Percentiles rank a stretch among this genome's conserved stretches.
Conservation (phyloP, 2,797 vertebrate genomes). For the Micropoecilia bifurca region DNA sequence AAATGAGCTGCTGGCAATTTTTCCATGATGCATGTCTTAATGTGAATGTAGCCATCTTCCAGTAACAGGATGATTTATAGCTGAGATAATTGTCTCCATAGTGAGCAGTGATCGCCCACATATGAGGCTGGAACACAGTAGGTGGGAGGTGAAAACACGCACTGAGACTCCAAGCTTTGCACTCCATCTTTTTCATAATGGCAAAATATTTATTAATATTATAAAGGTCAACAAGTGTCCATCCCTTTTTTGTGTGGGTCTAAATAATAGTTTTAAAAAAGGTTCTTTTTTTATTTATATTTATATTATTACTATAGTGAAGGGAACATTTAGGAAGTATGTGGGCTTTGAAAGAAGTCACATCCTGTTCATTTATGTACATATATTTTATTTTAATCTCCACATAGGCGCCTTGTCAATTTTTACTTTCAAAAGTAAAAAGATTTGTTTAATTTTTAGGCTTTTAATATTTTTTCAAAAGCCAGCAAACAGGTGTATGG, state of each 20-base stretch:
- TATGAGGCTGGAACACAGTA: conserved; percentile 58
- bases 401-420: background rate
- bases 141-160: conserved; percentile 74
- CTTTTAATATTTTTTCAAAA: background rate
- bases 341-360: background rate
- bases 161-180: conserved; percentile 44
- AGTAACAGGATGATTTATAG: conserved; percentile 57
- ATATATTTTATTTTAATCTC: background rate
- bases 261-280: background rate
- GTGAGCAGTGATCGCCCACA: conserved; percentile 69
- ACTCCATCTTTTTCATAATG: conserved; percentile 29
- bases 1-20: conserved; percentile 20
- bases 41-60: conserved; percentile 28
- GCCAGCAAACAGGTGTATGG: background rate
- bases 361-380: background rate
- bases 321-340: background rate
- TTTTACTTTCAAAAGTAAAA: background rate
- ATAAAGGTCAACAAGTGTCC: conserved; percentile 8
- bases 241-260: background rate
- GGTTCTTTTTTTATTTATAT: background rate
- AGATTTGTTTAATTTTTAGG: background rate
- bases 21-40: conserved; percentile 27
- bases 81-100: conserved; percentile 70
- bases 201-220: conserved; percentile 29
- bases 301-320: background rate